Conservation (phyloP, 2,113 vertebrate genomes). For the Potamarius usumacintae region DNA sequence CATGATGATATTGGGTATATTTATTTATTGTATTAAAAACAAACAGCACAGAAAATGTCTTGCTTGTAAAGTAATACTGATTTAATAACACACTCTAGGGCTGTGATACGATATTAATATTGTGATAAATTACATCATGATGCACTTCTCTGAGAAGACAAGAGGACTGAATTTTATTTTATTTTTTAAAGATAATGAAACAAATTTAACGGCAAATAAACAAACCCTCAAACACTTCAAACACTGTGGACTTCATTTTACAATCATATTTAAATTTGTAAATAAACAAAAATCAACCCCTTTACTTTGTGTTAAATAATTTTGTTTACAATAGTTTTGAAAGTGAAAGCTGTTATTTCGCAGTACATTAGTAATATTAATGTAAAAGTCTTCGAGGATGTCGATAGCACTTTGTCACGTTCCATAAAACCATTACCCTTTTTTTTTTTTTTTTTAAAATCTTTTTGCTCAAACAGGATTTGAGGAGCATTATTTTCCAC, state of each 20-base stretch:
- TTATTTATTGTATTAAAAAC: background rate
- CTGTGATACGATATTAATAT: background rate
- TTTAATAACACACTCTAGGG: background rate
- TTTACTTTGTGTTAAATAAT: background rate
- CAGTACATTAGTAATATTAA: background rate
- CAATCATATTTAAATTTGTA: background rate
- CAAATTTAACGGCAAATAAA: background rate
- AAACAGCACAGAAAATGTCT: background rate
- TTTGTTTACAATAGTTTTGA: no score
- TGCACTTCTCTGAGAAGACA: background rate
- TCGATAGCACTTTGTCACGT: background rate
- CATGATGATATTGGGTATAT: background rate
- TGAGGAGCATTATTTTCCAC: background rate
- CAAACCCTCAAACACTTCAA: background rate
- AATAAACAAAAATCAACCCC: background rate
- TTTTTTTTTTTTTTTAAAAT: no score
- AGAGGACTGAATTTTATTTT: background rate
- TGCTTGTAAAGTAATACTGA: background rate
- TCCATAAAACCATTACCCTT: no score
- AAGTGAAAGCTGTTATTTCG: no score
- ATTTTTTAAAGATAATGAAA: background rate
- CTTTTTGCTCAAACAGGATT: background rate
- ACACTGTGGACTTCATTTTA: background rate
- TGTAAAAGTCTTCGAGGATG: background rate
- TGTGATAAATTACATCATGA: background rate